phyloP scores from a whole-genome alignment of 2,797 vertebrate genomes.

The Rallus crepitans region DNA sequence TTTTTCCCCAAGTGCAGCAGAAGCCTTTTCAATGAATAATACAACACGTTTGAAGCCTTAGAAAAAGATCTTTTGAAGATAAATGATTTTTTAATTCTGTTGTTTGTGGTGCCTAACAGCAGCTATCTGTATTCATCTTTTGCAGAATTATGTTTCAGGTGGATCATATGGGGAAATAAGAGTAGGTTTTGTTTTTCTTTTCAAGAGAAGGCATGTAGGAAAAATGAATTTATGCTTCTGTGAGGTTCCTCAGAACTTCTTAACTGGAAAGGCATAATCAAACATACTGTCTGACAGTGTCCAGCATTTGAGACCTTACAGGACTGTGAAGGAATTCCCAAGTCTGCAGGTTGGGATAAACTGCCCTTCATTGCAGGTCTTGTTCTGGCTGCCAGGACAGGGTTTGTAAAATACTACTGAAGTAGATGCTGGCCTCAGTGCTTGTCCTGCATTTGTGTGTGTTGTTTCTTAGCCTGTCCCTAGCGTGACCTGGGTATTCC shows the following conservation, averaged over 20 bases:
- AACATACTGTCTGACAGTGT: neutral
- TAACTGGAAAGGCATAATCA: neutral
- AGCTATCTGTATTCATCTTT: neutral
- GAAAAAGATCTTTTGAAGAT: neutral
- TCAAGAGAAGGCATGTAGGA: neutral
- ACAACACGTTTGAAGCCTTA: neutral
- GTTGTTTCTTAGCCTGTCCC: neutral
- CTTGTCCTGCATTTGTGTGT: neutral
- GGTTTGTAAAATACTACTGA: rapidly evolving
- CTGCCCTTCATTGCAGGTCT: neutral
- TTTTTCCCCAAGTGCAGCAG: neutral
- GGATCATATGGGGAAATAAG: neutral
- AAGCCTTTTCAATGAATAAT: neutral
- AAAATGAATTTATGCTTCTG: neutral
- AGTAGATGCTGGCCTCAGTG: neutral
- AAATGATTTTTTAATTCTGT: slow-evolving; percentile 5
- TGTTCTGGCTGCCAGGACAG: neutral
- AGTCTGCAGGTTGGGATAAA: neutral
- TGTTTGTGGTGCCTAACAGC: neutral
- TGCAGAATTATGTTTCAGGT: neutral
- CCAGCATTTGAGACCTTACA: neutral
- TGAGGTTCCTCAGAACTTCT: neutral
- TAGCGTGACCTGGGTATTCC: neutral
- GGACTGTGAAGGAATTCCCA: neutral
- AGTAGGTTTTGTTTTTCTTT: neutral